Base-by-base conservation (phyloP, 2,113 vertebrate species). In the Colaptes auratus region DNA sequence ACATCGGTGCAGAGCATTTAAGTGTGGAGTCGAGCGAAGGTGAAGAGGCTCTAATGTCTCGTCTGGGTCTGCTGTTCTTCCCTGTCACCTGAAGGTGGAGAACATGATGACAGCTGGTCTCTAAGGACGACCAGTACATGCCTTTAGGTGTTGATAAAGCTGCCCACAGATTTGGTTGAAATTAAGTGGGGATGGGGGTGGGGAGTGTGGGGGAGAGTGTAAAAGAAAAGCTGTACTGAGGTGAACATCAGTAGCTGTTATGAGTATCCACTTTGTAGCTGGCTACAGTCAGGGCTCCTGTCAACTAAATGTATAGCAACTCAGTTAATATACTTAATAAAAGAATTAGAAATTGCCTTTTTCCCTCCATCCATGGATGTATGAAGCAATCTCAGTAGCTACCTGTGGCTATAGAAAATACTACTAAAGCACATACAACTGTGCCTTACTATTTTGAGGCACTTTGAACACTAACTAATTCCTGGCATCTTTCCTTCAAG, bases 11-110 rank as follows among this genome's bases (percentile, higher is more conserved):
- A 60, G 64, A 5, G 10, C 19, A 64, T 46, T 53, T 77, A 92
- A 79, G 10, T 1, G 2, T 33, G 33, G 11, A 56, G 15, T 71
- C 12, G 6, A 67, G 42, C 0, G 15, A 80, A 58, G 27, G 7
- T 0, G 1, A 82, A 80, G 53, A 64, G 31, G 6, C 28, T 0
- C 0, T 25, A 56, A 66, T 25, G 3, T 3, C 8, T 75, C 16
- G 33, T 59, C 35, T 21, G 20, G 80, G 33, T 67, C 42, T 28
- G 33, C 35, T 76, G 23, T n/a, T 65, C 10, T 36, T 39, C 21
- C 12, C 27, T 66, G 2, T 31, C 39, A 27, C 42, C 78, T 80
- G 50, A 59, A 7, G n/a, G 46, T 52, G 59, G 77, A 78, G 69
- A 83, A 69, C 9, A 1, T 48, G 63, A 61, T 61, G 21, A 6